Evolutionary conservation across 2,888 invertebrate genomes (phyloP).

Genomic region (Torymus texanus): DNA sequence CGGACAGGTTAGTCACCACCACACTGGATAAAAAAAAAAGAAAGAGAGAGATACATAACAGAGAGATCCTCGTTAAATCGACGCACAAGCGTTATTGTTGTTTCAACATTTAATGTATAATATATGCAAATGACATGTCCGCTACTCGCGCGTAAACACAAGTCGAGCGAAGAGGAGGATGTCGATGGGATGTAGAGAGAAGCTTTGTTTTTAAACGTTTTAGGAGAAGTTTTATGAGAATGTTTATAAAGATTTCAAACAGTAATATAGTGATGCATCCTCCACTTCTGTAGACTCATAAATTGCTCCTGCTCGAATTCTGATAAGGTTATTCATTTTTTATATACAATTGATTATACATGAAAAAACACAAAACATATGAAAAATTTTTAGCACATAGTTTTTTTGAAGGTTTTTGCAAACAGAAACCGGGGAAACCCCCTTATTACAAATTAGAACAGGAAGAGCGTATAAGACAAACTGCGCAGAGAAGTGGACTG

Average conservation of each 20-base stretch:
- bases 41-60: slow-evolving; percentile 36
- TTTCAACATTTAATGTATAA: too few relatives aligned
- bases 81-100: slow-evolving; percentile 49
- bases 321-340: slow-evolving; percentile 18
- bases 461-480: slow-evolving; percentile 20
- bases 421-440: background rate
- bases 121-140: slow-evolving; percentile 12
- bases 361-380: slow-evolving; percentile 7
- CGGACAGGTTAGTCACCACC: slow-evolving; percentile 75
- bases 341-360: slow-evolving; percentile 19
- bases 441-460: slow-evolving; percentile 40
- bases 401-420: slow-evolving; percentile 14
- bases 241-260: too few relatives aligned
- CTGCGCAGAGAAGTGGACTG: slow-evolving; percentile 19
- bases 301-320: slow-evolving; percentile 47
- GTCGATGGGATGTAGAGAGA: background rate
- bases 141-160: slow-evolving; percentile 1
- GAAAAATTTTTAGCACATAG: background rate
- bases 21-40: slow-evolving; percentile 65
- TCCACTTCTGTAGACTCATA: slow-evolving; percentile 12
- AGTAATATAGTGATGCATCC: background rate
- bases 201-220: too few relatives aligned
- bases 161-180: slow-evolving; percentile 32
- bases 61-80: slow-evolving; percentile 52
- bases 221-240: too few relatives aligned